These are phyloP conservation scores for Nymphalis io DNA, from an alignment of 1,140 invertebrate genomes.

Conservation along the genomic window DNA sequence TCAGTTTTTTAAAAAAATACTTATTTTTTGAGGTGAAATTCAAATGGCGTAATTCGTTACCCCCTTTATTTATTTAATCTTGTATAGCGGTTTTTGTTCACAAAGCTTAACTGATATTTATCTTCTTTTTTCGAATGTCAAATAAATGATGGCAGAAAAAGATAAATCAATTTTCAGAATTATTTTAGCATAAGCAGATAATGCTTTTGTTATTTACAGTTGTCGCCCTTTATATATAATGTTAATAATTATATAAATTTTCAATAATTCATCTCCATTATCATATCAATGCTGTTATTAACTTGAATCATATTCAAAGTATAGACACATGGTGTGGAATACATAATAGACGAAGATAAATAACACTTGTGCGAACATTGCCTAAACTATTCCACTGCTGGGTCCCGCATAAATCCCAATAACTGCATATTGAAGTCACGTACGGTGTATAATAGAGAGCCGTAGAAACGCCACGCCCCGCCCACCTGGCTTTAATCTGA, in stretches of 20 bases:
- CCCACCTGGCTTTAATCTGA: slow-evolving; percentile 74
- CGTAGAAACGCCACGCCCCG: slow-evolving; percentile 46
- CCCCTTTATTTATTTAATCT: too few relatives aligned
- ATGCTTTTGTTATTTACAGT: too few relatives aligned
- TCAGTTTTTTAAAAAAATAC: too few relatives aligned
- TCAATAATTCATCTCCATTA: background rate
- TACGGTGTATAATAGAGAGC: slow-evolving; percentile 63
- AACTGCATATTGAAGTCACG: slow-evolving; percentile 67
- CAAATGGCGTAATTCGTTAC: too few relatives aligned
- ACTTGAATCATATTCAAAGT: background rate
- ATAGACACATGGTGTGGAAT: slow-evolving; percentile 2
- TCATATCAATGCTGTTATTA: background rate
- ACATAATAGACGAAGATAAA: slow-evolving; percentile 20
- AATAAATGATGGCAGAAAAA: too few relatives aligned
- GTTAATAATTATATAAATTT: background rate
- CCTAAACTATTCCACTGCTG: slow-evolving; percentile 42
- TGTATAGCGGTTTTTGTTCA: too few relatives aligned
- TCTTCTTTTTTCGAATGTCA: too few relatives aligned
- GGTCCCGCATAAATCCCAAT: slow-evolving; percentile 56
- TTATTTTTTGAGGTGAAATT: too few relatives aligned
- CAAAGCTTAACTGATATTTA: too few relatives aligned
- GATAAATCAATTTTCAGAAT: too few relatives aligned
- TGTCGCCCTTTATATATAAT: background rate
- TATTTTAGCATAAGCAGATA: too few relatives aligned
- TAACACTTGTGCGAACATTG: slow-evolving; percentile 33